phyloP scores from a whole-genome alignment of 2,113 vertebrate genomes.

The Psammodynastes pulverulentus region DNA sequence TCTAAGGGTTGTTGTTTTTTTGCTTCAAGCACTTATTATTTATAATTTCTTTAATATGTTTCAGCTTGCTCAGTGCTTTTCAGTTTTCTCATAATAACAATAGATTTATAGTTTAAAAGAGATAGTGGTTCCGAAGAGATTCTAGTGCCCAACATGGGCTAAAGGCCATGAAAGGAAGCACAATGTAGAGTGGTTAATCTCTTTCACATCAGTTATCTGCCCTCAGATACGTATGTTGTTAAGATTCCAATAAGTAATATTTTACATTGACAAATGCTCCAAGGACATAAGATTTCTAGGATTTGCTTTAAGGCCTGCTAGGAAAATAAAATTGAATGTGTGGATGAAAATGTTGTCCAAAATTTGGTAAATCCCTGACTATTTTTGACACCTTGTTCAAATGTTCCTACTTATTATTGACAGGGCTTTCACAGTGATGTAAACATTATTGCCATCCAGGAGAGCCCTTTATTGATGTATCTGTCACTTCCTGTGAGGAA shows the following conservation, averaged over 20 bases:
- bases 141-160: background rate
- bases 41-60: background rate
- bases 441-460: background rate
- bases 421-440: no score
- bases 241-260: background rate
- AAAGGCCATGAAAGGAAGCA: background rate
- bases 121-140: background rate
- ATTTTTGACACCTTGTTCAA: background rate
- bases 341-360: background rate
- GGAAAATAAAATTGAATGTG: background rate
- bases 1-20: background rate
- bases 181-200: background rate
- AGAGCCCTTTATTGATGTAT: background rate
- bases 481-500: background rate
- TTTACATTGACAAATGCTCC: background rate
- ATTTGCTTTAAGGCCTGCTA: background rate
- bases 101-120: background rate
- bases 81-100: background rate
- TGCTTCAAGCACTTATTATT: constrained; percentile 5
- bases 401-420: background rate
- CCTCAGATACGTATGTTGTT: background rate
- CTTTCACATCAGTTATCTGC: no score
- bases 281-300: background rate
- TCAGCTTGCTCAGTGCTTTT: constrained; percentile 1
- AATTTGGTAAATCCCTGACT: background rate